Evolutionary conservation across 2,797 vertebrate species (phyloP).

Genomic region (Moxostoma hubbsi): DNA sequence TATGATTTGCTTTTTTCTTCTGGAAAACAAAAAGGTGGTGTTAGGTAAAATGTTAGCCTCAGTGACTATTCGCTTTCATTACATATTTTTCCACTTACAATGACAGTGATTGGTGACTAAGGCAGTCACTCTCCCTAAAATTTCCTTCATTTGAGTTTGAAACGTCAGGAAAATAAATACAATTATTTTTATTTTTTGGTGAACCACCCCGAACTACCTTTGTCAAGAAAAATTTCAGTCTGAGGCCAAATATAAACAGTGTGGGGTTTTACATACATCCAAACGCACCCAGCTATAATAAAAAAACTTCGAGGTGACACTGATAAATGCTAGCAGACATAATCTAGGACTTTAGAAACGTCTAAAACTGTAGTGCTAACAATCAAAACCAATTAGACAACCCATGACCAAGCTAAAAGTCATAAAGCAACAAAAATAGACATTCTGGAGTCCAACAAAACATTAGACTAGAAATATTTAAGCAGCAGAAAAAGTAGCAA

Average conservation of each 20-base stretch:
- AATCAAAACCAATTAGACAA: background rate
- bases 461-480: slow-evolving; percentile 21
- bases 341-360: background rate
- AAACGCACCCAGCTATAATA: background rate
- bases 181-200: too few relatives aligned
- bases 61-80: background rate
- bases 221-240: background rate
- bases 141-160: too few relatives aligned
- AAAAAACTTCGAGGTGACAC: background rate
- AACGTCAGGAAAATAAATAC: too few relatives aligned
- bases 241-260: background rate
- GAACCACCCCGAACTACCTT: too few relatives aligned
- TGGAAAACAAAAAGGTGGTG: too few relatives aligned
- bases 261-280: background rate
- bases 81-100: too few relatives aligned
- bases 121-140: too few relatives aligned
- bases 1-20: too few relatives aligned
- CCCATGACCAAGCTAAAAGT: slow-evolving; percentile 21
- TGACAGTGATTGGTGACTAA: too few relatives aligned
- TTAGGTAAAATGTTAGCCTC: too few relatives aligned
- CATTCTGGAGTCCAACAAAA: slow-evolving; percentile 23
- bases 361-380: background rate
- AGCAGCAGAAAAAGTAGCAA: slow-evolving; percentile 49
- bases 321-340: background rate
- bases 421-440: background rate